A percentile compares a stretch with the other conserved stretches of the same genome.
Conservation (phyloP, 2,888 invertebrate genomes). For the Platypus cylindrus region DNA sequence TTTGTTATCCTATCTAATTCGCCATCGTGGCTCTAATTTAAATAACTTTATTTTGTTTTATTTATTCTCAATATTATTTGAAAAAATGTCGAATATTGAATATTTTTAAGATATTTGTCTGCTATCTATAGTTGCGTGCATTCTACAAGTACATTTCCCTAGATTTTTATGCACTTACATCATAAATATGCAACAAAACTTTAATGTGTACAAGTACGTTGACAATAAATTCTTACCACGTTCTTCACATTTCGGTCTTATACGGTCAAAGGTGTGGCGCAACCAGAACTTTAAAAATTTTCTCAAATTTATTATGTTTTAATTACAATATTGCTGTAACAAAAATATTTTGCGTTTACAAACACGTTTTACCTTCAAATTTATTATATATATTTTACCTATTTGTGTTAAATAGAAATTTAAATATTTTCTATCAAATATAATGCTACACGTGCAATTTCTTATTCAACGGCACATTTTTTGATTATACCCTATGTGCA, state of each 20-base stretch:
- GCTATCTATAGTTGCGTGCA: slow-evolving; percentile 4
- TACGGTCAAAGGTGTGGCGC: slow-evolving; percentile 32
- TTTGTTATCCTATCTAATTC: slow-evolving; percentile 26
- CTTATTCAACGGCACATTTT: too few species aligned
- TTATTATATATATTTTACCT: neutral
- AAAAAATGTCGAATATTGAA: neutral
- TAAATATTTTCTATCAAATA: too few species aligned
- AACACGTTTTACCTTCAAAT: neutral
- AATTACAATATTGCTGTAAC: neutral
- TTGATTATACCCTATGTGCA: too few species aligned
- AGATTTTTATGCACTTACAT: slow-evolving; percentile 7
- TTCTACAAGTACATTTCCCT: slow-evolving; percentile 9
- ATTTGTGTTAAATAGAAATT: neutral
- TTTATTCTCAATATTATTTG: slow-evolving; percentile 1
- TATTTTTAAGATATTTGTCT: slow-evolving; percentile 6
- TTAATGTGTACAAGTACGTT: slow-evolving; percentile 9
- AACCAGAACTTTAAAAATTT: slow-evolving; percentile 5
- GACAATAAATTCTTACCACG: slow-evolving; percentile 21
- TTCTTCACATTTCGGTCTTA: slow-evolving; percentile 30
- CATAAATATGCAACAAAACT: slow-evolving; percentile 11
- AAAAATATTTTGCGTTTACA: slow-evolving; percentile 1
- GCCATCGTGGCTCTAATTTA: slow-evolving; percentile 29
- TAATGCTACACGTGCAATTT: neutral
- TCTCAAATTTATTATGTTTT: slow-evolving; percentile 8
- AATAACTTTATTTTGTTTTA: slow-evolving; percentile 6